These are phyloP conservation scores for Propithecus perrieri DNA, from an alignment of 2,797 vertebrate species.

Conservation along the genomic window DNA sequence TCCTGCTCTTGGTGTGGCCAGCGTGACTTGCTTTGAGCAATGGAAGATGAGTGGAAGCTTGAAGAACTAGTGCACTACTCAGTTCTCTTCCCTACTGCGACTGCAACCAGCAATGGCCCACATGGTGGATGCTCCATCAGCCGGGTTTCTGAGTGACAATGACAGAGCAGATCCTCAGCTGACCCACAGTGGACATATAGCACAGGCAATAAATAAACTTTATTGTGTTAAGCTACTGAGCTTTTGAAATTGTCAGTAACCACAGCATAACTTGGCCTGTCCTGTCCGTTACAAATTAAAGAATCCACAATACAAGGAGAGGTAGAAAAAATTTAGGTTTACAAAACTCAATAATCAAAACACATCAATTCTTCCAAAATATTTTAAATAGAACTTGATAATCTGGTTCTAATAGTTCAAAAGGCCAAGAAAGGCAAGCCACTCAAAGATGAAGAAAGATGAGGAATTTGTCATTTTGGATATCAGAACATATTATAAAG, in stretches of 20 bases:
- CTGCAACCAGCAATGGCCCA: not conserved
- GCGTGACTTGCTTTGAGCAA: not conserved
- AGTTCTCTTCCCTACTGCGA: not conserved
- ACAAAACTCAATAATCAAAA: not conserved
- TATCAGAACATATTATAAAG: not conserved
- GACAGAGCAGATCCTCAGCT: not conserved
- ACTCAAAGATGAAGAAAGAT: not conserved
- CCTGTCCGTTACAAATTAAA: not conserved
- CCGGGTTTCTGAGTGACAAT: not conserved
- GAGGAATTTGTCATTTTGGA: not conserved
- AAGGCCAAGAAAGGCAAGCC: not conserved
- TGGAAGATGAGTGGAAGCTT: not conserved
- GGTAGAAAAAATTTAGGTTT: not conserved
- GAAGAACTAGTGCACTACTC: not conserved
- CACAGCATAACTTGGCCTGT: not conserved
- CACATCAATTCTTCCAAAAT: not conserved
- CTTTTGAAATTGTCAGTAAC: not conserved
- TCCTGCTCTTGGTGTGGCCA: not conserved
- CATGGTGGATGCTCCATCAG: not conserved
- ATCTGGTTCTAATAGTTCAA: not conserved
- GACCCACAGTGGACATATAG: not conserved
- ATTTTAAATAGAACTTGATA: not conserved
- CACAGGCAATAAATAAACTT: not conserved
- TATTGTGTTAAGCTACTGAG: not conserved
- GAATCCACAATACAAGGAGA: not conserved